Evolutionary conservation across 2,888 invertebrate genomes (phyloP), one percentile per base, ranked within the genome.

Genomic region (Beris morrisii): DNA sequence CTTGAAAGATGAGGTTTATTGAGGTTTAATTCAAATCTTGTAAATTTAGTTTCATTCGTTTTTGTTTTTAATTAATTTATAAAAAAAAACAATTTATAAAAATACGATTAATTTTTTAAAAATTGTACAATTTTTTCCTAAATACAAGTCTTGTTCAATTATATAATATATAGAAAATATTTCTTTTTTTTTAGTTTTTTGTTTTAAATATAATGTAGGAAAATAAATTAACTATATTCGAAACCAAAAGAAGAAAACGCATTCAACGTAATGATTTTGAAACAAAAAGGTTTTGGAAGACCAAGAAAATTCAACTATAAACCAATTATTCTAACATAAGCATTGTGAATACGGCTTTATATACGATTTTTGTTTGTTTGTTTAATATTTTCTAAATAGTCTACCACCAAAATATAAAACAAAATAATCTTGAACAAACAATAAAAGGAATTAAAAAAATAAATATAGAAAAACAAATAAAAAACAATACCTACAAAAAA

Each of bases 21-120:
- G 78, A 80, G 76, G 77, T 78, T 79, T 78, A 76, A 78, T 78
- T 67, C 75, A 75, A 72, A 77, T 78, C 74, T 74, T 78, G 72
- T 78, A 78, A 78, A 71, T 57, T 57, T 57, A 5, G 22, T 65
- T 64, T 46, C 12, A 64, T 46, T 54, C 28, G 54, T 54, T 53
- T 64, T 30, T 64, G 22, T 28, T 64, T 52, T 54, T 64, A 44
- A 30, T 46, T 30, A 28, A 58, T 6, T 48, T 31, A 30, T 28
- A 64, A 54, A 45, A 5, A n/a, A 44, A 30, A 45, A 54, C 31
- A 38, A 28, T 15, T 11, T 28, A 15, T 52, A 7, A 22, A 28
- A 50, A 63, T 57, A 22, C 22, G 13, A 43, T 31, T 55, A 55
- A 38, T 38, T 38, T 22, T 22, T 22, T 22, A 22, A 22, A 22